A percentile compares a stretch with the other conserved stretches of the same genome.
phyloP scores from a whole-genome alignment of 1,140 invertebrate species.

The Kradibia gibbosae region DNA sequence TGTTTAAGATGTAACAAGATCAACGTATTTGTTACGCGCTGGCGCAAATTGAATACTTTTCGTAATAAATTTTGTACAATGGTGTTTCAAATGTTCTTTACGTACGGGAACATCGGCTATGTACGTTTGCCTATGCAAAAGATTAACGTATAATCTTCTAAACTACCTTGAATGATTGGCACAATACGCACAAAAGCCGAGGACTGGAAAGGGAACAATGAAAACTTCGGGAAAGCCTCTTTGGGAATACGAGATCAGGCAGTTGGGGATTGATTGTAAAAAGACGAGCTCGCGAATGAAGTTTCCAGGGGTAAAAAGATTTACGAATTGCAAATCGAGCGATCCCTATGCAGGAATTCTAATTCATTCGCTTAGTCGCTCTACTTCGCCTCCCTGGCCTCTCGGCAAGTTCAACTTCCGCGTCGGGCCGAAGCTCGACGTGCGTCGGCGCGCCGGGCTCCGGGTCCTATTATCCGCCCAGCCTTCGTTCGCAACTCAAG shows the following conservation, averaged over 20 bases:
- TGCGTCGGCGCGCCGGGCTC: no score
- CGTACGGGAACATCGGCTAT: no score
- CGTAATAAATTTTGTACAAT: no score
- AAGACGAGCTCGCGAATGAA: neutral
- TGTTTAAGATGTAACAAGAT: no score
- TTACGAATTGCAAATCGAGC: neutral
- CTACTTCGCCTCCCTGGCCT: neutral
- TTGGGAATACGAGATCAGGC: neutral
- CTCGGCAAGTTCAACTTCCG: neutral
- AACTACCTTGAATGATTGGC: neutral
- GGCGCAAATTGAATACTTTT: no score
- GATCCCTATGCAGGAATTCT: neutral
- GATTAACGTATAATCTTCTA: neutral
- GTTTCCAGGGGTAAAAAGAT: neutral
- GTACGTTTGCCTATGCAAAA: no score
- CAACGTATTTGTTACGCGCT: no score
- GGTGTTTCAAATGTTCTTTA: no score
- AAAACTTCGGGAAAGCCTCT: neutral
- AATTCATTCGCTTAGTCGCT: neutral
- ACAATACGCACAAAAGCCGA: neutral
- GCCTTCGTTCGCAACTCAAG: constrained; percentile 34
- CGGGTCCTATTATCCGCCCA: neutral
- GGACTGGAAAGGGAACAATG: neutral
- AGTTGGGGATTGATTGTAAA: neutral
- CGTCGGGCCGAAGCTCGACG: neutral